phyloP scores from a whole-genome alignment of 2,113 vertebrate genomes.

The Axis porcinus region DNA sequence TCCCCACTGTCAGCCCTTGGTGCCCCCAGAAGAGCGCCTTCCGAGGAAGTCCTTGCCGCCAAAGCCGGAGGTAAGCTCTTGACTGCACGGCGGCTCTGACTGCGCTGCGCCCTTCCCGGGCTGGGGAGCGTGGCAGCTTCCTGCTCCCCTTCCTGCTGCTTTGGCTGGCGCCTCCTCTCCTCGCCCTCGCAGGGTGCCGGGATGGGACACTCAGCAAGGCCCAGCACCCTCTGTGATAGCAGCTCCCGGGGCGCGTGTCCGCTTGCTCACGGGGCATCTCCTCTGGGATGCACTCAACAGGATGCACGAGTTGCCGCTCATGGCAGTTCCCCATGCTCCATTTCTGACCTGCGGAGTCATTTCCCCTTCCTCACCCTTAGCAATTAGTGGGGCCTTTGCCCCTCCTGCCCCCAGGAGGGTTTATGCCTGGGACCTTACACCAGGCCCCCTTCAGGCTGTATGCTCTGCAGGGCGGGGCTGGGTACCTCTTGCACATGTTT shows the following conservation, averaged over 20 bases:
- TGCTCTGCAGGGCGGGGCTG: fast-evolving
- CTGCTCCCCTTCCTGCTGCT: background rate
- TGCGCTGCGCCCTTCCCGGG: background rate
- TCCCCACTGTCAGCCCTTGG: background rate
- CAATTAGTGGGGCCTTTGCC: background rate
- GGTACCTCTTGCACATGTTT: no score
- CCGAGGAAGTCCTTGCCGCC: background rate
- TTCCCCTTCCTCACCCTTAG: background rate
- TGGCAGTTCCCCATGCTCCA: fast-evolving
- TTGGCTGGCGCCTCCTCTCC: background rate
- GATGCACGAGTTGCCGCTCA: fast-evolving
- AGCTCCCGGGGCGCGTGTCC: fast-evolving
- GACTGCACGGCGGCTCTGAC: fast-evolving
- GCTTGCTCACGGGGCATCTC: fast-evolving
- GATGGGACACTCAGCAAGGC: background rate
- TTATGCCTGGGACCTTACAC: background rate
- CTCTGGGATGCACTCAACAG: fast-evolving
- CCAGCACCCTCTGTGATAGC: background rate
- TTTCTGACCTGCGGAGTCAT: fast-evolving
- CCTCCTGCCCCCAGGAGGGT: fast-evolving
- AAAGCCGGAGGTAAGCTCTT: background rate
- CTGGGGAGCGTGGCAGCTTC: background rate
- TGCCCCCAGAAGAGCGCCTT: no score
- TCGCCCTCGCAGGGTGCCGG: background rate
- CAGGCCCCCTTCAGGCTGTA: fast-evolving